Conservation (phyloP, 37 sponge, comb jelly and placozoan species). For the Chondrilla cf. caribensis region DNA sequence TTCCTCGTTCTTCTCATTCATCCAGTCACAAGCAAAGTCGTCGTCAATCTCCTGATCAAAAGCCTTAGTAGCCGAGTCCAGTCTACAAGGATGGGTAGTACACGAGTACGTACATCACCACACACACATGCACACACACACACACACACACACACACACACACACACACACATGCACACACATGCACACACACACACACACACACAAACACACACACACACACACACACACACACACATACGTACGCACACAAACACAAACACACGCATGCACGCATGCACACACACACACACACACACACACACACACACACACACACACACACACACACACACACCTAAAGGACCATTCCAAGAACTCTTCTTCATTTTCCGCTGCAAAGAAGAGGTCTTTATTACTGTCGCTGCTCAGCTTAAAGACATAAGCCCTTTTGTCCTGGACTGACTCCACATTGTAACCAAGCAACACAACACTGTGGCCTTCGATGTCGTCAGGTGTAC, state of each 20-base stretch:
- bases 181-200: not conserved
- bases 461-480: constrained; percentile 57
- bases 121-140: constrained; percentile 7
- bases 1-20: constrained; percentile 2
- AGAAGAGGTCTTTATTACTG: constrained; percentile 46
- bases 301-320: not conserved
- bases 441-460: constrained; percentile 26
- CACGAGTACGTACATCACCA: not conserved
- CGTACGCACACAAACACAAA: too few species aligned
- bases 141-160: constrained; percentile 14
- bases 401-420: constrained; percentile 40
- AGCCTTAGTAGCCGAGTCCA: constrained; percentile 13
- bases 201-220: too few species aligned
- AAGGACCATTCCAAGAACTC: constrained; percentile 41
- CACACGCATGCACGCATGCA: too few species aligned
- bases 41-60: constrained; percentile 18
- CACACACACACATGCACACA: not conserved
- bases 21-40: constrained; percentile 12
- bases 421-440: constrained; percentile 52
- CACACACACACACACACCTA: not conserved
- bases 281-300: constrained; percentile 8
- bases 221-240: too few species aligned
- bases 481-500: constrained; percentile 69
- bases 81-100: not conserved
- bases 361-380: constrained; percentile 60